phyloP scores from a whole-genome alignment of 2,888 invertebrate genomes.

The Orthosia gothica region DNA sequence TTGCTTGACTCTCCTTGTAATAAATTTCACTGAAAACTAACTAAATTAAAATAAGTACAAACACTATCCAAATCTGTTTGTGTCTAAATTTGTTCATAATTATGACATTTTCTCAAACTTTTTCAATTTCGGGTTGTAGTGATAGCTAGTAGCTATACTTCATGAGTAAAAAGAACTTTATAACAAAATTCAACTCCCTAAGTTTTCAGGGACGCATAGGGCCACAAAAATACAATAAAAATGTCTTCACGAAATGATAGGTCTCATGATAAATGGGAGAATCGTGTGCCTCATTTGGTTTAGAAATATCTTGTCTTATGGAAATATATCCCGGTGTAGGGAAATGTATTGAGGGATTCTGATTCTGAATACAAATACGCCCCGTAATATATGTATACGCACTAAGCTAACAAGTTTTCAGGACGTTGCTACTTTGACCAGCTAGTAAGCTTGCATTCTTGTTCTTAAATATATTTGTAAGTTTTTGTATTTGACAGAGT shows the following conservation, averaged over 20 bases:
- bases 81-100: conserved; percentile 16
- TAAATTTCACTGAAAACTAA: background rate
- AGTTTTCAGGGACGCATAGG: conserved; percentile 22
- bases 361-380: conserved; percentile 24
- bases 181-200: conserved; percentile 34
- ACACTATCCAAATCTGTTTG: conserved; percentile 1
- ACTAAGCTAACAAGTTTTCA: background rate
- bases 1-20: background rate
- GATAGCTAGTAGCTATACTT: conserved; percentile 12
- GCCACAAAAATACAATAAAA: conserved; percentile 39
- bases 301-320: conserved; percentile 30
- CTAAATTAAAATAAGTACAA: background rate
- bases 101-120: conserved; percentile 28
- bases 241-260: conserved; percentile 37
- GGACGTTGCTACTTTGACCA: no score
- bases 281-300: conserved; percentile 49
- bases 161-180: conserved; percentile 27
- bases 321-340: conserved; percentile 22
- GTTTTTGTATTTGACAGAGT: no score
- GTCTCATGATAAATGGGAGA: conserved; percentile 44
- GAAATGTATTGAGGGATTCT: conserved; percentile 24
- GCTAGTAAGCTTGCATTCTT: no score
- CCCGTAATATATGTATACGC: background rate
- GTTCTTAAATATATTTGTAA: no score
- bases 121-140: conserved; percentile 34